These are phyloP conservation scores for Myotis davidii DNA, from an alignment of 2,113 vertebrate species.

Conservation along the genomic window DNA sequence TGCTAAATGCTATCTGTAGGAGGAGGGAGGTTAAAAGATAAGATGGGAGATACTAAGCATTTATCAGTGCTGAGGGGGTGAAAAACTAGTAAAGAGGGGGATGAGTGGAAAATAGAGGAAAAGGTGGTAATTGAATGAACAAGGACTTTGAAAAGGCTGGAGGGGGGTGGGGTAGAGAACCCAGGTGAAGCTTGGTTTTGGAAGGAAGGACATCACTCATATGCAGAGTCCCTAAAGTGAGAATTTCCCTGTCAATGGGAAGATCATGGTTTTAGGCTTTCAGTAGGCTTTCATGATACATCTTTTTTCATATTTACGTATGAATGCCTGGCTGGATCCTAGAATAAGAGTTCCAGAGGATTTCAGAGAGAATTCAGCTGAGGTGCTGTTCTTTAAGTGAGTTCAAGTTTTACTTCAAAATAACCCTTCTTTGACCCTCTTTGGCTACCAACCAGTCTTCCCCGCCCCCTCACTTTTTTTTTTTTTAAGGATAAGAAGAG, in stretches of 20 bases:
- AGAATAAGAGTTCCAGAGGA: neutral
- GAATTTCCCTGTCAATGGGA: neutral
- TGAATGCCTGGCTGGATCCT: neutral
- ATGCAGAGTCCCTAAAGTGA: neutral
- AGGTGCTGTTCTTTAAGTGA: neutral
- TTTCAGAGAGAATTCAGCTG: neutral
- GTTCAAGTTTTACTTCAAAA: neutral
- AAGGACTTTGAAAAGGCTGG: neutral
- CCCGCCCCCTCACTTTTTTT: neutral
- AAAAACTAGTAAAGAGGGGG: neutral
- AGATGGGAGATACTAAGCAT: neutral
- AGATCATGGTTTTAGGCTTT: neutral
- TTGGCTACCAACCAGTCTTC: neutral
- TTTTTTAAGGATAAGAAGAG: neutral
- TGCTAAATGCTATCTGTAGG: neutral
- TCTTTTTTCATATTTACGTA: neutral
- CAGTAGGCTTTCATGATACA: neutral
- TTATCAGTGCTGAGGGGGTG: neutral
- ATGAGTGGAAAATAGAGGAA: neutral
- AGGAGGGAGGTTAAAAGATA: neutral
- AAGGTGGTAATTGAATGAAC: neutral
- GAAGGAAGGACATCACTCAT: neutral
- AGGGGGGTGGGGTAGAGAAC: neutral
- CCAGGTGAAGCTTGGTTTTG: neutral
- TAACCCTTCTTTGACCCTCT: neutral